Evolutionary conservation across 2,797 vertebrate species (phyloP), one percentile per base, ranked within the genome.

Genomic region (Eupleurogrammus muticus): DNA sequence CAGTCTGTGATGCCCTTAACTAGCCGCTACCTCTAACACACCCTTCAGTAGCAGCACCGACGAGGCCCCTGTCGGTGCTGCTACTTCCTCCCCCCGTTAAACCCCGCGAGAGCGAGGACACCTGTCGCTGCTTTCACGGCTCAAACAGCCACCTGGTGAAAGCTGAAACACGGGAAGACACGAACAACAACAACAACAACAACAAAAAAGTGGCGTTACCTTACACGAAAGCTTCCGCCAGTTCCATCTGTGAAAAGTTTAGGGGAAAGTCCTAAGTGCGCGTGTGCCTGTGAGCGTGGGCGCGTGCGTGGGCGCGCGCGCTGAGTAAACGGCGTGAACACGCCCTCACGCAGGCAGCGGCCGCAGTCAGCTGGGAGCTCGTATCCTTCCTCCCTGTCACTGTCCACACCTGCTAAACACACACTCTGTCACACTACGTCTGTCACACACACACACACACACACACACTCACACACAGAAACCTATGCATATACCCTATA

Each of bases 371-470:
- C 72, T 76, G 67, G 66, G 79, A 81, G 28, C 28, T 28, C 78
- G 48, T 70, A 49, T 69, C 65, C 58, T 54, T 73, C 47, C 17
- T 66, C 28, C 62, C 68, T 64, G 44, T 38, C 16, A 19, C 38
- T 28, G 67, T 72, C 81, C 88, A 90, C 90, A 90, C 91, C 91
- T 92, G 75, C 71, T 90, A 85, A 90, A 82, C 82, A 92, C 77
- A 90, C 82, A 85, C 46, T 24, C 14, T 51, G 46, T 17, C 19
- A 8, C 13, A 78, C 20, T 12, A 24, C 44, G 28, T 4, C 35
- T 36, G 9, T 9, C 57, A 59, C 16, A 48, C 48, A 63, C 38
- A 47, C 36, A 56, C 49, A 66, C 21, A 48, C 10, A 70, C 46
- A 49, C 21, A 66, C 9, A 51, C 20, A 28, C 46, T 52, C 9